Conservation (phyloP, 2,888 invertebrate genomes). For the Phyllotreta striolata region DNA sequence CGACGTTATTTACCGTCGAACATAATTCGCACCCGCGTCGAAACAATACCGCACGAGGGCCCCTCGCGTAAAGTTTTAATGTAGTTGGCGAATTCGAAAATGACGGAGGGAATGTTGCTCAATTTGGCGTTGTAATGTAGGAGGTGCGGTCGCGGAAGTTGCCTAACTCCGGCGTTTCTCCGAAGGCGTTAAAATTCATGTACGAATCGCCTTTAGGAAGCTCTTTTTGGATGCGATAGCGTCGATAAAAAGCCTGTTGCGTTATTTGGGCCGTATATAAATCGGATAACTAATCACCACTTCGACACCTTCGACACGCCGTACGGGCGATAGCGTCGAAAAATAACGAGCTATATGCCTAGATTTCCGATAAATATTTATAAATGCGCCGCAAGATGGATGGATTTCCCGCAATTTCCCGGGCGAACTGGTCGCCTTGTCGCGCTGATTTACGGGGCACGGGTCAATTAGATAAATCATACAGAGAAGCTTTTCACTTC, state of each 20-base stretch:
- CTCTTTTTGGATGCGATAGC: no score
- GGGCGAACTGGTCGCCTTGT: no score
- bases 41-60: slow-evolving; percentile 5
- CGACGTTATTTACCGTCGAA: slow-evolving; percentile 5
- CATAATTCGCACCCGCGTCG: neutral
- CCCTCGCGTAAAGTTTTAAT: slow-evolving; percentile 17
- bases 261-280: slow-evolving; percentile 15
- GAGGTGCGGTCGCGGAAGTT: no score
- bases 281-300: slow-evolving; percentile 32
- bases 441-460: no score
- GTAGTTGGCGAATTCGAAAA: slow-evolving; percentile 16
- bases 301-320: slow-evolving; percentile 34
- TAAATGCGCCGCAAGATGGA: slow-evolving; percentile 34
- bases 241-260: slow-evolving; percentile 38
- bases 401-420: slow-evolving; percentile 9
- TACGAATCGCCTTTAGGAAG: no score
- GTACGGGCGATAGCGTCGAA: slow-evolving; percentile 27
- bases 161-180: no score
- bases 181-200: no score
- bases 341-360: slow-evolving; percentile 28
- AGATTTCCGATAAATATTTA: slow-evolving; percentile 35
- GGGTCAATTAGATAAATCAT: no score
- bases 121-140: neutral
- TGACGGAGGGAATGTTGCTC: neutral
- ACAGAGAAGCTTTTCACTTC: no score